A percentile compares a stretch with the other conserved stretches of the same genome.
These are phyloP conservation scores for Diorhabda elongata DNA, from an alignment of 1,140 invertebrate genomes.

Conservation along the genomic window DNA sequence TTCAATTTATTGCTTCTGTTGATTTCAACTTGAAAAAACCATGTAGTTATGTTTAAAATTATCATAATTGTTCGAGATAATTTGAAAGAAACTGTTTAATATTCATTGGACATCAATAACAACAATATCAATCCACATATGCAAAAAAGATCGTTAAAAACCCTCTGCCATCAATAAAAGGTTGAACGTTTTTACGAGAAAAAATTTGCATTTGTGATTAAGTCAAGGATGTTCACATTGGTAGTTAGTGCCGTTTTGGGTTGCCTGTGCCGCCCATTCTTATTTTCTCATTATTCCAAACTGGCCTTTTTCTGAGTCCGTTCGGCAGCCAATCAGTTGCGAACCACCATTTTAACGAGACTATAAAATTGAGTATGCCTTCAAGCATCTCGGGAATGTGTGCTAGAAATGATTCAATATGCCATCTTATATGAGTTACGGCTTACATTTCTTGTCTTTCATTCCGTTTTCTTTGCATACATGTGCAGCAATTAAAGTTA, in stretches of 20 bases:
- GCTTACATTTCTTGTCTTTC: neutral
- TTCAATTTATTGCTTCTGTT: too few species aligned
- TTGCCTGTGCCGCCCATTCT: slow-evolving; percentile 1
- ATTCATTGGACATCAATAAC: neutral
- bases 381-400: neutral
- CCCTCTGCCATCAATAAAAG: neutral
- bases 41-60: too few species aligned
- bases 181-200: neutral
- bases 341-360: slow-evolving; percentile 2
- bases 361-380: slow-evolving; percentile 2
- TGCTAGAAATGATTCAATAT: slow-evolving; percentile 2
- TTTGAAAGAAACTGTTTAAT: neutral
- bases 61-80: too few species aligned
- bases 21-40: too few species aligned
- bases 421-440: neutral
- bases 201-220: slow-evolving; percentile 1
- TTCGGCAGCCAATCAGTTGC: slow-evolving; percentile 1
- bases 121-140: neutral
- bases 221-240: slow-evolving; percentile 1
- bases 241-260: neutral
- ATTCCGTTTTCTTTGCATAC: too few species aligned
- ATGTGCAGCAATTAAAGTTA: too few species aligned
- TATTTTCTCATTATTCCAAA: slow-evolving; percentile 3
- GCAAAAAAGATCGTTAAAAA: slow-evolving; percentile 3
- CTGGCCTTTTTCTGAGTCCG: neutral